A percentile compares a stretch with the other conserved stretches of the same genome.
These are phyloP conservation scores for Platysternon megacephalum DNA, from an alignment of 2,113 vertebrate species.

Conservation along the genomic window DNA sequence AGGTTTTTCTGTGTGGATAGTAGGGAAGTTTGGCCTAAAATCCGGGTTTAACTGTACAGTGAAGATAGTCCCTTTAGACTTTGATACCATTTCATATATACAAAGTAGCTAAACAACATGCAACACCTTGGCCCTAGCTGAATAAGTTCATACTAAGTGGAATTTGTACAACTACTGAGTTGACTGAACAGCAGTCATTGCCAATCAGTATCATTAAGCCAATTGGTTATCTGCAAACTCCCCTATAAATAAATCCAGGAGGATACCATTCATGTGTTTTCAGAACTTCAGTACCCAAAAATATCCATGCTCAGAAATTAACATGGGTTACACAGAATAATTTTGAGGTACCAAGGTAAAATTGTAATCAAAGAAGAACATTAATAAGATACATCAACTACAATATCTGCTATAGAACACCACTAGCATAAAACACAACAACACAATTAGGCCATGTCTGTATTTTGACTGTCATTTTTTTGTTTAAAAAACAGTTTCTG, in stretches of 20 bases:
- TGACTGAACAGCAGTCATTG: background rate
- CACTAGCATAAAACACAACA: background rate
- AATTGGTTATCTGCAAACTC: background rate
- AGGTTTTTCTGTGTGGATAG: background rate
- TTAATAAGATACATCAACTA: background rate
- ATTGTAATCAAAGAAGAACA: background rate
- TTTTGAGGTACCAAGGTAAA: background rate
- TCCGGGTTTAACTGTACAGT: background rate
- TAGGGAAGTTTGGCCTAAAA: background rate
- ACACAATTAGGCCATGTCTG: too few species aligned
- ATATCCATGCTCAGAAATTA: background rate
- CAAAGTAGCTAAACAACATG: background rate
- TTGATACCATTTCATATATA: background rate
- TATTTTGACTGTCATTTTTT: too few species aligned
- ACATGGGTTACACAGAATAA: background rate
- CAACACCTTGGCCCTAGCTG: background rate
- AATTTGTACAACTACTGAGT: background rate
- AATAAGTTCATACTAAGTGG: background rate
- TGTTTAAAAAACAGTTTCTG: too few species aligned
- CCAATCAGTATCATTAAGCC: background rate
- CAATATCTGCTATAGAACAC: background rate
- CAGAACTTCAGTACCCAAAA: background rate
- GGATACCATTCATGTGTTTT: background rate
- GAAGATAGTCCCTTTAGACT: background rate
- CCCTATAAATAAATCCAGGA: background rate